These are phyloP conservation scores for Pentalonia nigronervosa DNA, from an alignment of 1,140 invertebrate genomes.

Conservation along the genomic window DNA sequence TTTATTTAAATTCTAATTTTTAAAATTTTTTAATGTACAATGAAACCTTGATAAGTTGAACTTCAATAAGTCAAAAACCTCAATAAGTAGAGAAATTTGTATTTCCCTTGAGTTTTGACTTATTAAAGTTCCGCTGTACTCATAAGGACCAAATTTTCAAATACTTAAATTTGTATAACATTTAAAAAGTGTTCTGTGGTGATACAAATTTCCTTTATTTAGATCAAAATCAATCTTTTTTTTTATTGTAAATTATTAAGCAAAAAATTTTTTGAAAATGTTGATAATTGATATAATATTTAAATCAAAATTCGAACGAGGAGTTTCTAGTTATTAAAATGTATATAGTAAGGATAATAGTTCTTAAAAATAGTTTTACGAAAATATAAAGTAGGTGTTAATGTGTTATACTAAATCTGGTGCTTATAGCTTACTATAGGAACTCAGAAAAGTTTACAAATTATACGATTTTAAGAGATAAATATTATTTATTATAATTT, in stretches of 20 bases:
- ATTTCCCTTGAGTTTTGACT: no score
- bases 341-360: neutral
- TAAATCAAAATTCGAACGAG: neutral
- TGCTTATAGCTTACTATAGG: no score
- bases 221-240: neutral
- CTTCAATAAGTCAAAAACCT: no score
- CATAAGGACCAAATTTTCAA: neutral
- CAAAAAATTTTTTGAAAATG: neutral
- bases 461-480: neutral
- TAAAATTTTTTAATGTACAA: neutral
- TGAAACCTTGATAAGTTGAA: no score
- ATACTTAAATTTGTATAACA: neutral
- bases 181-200: neutral
- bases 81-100: no score
- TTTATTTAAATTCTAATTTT: neutral
- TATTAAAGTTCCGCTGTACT: no score
- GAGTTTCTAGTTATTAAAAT: neutral
- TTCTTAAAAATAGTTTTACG: no score
- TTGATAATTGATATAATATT: neutral
- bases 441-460: no score
- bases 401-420: no score
- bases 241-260: neutral
- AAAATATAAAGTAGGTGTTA: no score
- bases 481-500: neutral
- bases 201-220: neutral